Percentiles rank a stretch among this genome's conserved stretches.
Evolutionary conservation across 64 coral and sea anemone species (phyloP).

Genomic region (Montipora sp.): DNA sequence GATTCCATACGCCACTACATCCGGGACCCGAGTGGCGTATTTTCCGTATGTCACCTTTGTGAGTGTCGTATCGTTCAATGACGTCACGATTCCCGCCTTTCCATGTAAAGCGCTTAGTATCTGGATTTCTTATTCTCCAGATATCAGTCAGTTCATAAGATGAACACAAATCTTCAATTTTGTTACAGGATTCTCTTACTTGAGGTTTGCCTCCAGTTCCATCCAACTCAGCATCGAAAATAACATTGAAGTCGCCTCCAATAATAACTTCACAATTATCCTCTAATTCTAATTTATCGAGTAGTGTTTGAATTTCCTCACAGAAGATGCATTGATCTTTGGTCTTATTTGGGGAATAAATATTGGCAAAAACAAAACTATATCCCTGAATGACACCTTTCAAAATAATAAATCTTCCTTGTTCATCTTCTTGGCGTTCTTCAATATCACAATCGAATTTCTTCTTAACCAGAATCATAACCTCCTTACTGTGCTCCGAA

Average conservation of each 20-base stretch:
- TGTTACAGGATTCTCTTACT: constrained; percentile 27
- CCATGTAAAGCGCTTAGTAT: constrained; percentile 32
- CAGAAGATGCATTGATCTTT: too few species aligned
- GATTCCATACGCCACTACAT: too few species aligned
- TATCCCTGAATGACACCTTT: too few species aligned
- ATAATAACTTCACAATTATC: not conserved
- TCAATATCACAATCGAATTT: constrained; percentile 28
- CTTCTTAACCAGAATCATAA: constrained; percentile 12
- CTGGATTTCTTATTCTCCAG: constrained; percentile 55
- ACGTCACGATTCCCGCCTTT: too few species aligned
- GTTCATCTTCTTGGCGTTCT: not conserved
- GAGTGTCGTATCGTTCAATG: too few species aligned
- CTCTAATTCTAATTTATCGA: not conserved
- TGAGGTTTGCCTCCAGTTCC: constrained; percentile 27
- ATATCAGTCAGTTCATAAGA: constrained; percentile 47
- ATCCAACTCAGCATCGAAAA: constrained; percentile 22
- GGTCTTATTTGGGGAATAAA: too few species aligned
- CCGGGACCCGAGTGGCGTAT: too few species aligned
- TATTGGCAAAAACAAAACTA: too few species aligned
- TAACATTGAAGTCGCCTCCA: too few species aligned
- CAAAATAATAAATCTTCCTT: not conserved
- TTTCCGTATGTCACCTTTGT: too few species aligned
- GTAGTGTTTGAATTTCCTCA: not conserved
- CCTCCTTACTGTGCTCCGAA: constrained; percentile 8
- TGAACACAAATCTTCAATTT: not conserved